Evolutionary conservation across 1,140 invertebrate genomes (phyloP).

Genomic region (Paracyclopina nana): DNA sequence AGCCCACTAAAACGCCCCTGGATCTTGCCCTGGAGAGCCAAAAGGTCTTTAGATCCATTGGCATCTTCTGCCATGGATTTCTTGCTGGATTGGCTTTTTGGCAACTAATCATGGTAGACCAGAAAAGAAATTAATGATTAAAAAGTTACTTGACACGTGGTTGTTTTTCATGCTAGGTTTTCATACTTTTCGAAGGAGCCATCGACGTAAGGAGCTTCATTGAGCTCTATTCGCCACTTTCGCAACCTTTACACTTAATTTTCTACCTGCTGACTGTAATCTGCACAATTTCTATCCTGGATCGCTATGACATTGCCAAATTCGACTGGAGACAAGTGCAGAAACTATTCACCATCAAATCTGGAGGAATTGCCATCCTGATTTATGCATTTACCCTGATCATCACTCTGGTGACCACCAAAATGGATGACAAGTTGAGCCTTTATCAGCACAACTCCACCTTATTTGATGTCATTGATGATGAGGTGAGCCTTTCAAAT

Average conservation of each 20-base stretch:
- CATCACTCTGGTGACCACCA: not conserved
- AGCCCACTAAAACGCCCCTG: not conserved
- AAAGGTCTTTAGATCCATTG: slow-evolving; percentile 1
- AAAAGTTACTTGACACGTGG: not conserved
- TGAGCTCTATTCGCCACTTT: not conserved
- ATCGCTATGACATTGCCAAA: slow-evolving; percentile 1
- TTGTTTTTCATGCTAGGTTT: not conserved
- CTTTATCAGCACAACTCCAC: not conserved
- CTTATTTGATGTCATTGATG: not conserved
- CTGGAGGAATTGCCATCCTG: not conserved
- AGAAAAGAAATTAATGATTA: not conserved
- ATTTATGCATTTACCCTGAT: not conserved
- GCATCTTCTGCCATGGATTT: not conserved
- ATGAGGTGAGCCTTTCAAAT: not conserved
- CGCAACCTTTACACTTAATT: not conserved
- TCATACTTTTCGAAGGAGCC: not conserved
- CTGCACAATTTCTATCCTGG: not conserved
- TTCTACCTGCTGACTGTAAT: not conserved
- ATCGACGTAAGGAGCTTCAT: not conserved
- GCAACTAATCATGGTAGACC: not conserved
- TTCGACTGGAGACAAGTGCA: not conserved
- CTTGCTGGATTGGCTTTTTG: not conserved
- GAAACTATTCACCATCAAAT: not conserved
- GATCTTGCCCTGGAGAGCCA: not conserved
- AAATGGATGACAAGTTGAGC: not conserved